Percentiles rank a stretch among this genome's conserved stretches.
These are phyloP conservation scores for Melolontha melolontha DNA, from an alignment of 2,888 invertebrate genomes.

Conservation along the genomic window DNA sequence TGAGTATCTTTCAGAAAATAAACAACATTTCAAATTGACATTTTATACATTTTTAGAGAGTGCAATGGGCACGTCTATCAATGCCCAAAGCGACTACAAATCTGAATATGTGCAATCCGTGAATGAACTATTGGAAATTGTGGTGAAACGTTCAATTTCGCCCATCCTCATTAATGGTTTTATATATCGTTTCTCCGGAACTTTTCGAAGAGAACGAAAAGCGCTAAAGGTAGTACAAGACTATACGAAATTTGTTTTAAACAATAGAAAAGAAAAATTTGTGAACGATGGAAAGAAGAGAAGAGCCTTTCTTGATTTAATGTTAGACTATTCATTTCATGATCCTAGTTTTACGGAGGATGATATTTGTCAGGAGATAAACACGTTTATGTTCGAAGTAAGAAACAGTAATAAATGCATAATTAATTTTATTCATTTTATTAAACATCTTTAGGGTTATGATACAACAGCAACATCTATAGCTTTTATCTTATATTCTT, in stretches of 20 bases:
- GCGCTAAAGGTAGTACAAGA: constrained; percentile 67
- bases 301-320: constrained; percentile 47
- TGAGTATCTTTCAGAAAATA: no score
- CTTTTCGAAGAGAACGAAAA: constrained; percentile 69
- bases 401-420: no score
- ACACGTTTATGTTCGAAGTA: constrained; percentile 50
- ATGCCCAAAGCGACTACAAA: constrained; percentile 76
- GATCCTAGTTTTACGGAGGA: constrained; percentile 57
- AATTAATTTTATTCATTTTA: no score
- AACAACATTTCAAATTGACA: no score
- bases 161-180: constrained; percentile 68
- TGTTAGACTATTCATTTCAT: constrained; percentile 54
- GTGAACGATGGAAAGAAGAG: constrained; percentile 29
- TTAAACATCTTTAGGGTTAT: constrained; percentile 67
- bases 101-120: constrained; percentile 80
- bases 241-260: constrained; percentile 71
- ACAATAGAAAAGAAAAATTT: constrained; percentile 61
- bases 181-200: constrained; percentile 67
- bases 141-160: constrained; percentile 50
- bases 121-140: constrained; percentile 62
- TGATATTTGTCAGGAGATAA: constrained; percentile 48
- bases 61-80: constrained; percentile 82
- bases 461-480: constrained; percentile 70
- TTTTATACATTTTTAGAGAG: constrained; percentile 6
- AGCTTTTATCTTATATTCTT: constrained; percentile 66